These are phyloP conservation scores for Adoxophyes honmai DNA, from an alignment of 1,140 invertebrate genomes.

Conservation along the genomic window DNA sequence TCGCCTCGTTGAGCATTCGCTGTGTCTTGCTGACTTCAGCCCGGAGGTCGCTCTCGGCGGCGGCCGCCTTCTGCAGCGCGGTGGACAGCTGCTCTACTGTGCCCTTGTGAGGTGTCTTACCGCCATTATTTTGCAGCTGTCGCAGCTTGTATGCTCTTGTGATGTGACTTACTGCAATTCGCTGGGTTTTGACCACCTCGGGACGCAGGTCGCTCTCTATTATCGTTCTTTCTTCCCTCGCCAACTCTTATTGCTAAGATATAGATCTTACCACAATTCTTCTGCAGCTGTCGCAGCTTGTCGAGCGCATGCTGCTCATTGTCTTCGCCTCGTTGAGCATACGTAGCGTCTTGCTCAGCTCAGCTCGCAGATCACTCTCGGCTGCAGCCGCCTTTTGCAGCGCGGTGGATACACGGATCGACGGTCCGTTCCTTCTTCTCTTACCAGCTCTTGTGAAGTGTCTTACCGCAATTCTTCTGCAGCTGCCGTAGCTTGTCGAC, in stretches of 20 bases:
- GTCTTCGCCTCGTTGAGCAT: conserved; percentile 82
- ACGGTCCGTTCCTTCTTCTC: too few species aligned
- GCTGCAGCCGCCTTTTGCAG: conserved; percentile 87
- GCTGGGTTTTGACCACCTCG: too few species aligned
- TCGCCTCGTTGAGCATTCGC: conserved; percentile 82
- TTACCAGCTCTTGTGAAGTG: too few species aligned
- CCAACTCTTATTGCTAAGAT: too few species aligned
- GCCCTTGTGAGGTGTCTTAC: conserved; percentile 84
- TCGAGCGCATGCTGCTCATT: conserved; percentile 82
- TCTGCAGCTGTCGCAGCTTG: conserved; percentile 88
- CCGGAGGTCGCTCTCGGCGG: conserved; percentile 87
- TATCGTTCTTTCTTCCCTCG: too few species aligned
- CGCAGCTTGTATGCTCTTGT: too few species aligned
- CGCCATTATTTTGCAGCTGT: too few species aligned
- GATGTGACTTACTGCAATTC: too few species aligned
- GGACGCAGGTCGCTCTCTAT: too few species aligned
- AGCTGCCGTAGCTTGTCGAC: conserved; percentile 86
- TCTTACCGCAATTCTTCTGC: conserved; percentile 85
- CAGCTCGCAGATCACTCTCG: conserved; percentile 87
- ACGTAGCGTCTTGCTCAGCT: conserved; percentile 82
- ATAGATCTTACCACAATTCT: conserved; percentile 80
- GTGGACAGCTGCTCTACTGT: conserved; percentile 92
- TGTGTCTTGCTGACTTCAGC: conserved; percentile 84
- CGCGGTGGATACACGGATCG: conserved; percentile 88
- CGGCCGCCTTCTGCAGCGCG: conserved; percentile 88